These are phyloP conservation scores for Euzetes globulus DNA, from an alignment of 2,888 invertebrate genomes.

Conservation along the genomic window DNA sequence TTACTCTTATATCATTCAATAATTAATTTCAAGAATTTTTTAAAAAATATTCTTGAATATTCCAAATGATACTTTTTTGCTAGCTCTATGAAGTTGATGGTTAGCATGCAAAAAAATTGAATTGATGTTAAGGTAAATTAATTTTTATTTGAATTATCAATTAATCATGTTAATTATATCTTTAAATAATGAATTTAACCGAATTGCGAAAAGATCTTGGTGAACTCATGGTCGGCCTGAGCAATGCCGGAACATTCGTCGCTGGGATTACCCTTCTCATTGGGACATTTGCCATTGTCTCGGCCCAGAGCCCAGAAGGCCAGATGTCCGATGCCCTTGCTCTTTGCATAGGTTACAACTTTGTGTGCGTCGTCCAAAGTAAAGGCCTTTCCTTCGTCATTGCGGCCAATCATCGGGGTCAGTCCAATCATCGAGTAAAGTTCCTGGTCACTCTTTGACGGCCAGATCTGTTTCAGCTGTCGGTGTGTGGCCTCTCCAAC, in stretches of 20 bases:
- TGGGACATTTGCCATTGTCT: slow-evolving; percentile 35
- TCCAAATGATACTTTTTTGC: too few species aligned
- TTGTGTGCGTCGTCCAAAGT: slow-evolving; percentile 6
- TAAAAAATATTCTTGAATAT: too few species aligned
- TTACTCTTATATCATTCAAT: too few species aligned
- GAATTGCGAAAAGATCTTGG: slow-evolving; percentile 29
- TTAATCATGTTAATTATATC: too few species aligned
- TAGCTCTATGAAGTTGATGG: too few species aligned
- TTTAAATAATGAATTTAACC: too few species aligned
- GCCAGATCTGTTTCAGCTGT: slow-evolving; percentile 31
- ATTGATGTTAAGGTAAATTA: too few species aligned
- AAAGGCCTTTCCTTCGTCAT: slow-evolving; percentile 31
- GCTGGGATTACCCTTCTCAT: slow-evolving; percentile 28
- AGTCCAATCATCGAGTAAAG: slow-evolving; percentile 31
- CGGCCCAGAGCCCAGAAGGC: slow-evolving; percentile 35
- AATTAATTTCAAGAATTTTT: too few species aligned
- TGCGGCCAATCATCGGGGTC: slow-evolving; percentile 34
- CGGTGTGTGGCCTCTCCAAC: slow-evolving; percentile 9
- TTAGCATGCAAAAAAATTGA: too few species aligned
- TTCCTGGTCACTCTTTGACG: neutral
- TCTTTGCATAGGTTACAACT: slow-evolving; percentile 21
- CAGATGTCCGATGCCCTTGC: slow-evolving; percentile 27
- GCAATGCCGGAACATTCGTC: slow-evolving; percentile 32
- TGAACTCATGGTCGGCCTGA: slow-evolving; percentile 31
- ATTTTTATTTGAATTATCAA: too few species aligned